These are phyloP conservation scores for Brachypterus glaber DNA, from an alignment of 2,888 invertebrate genomes.

Conservation along the genomic window DNA sequence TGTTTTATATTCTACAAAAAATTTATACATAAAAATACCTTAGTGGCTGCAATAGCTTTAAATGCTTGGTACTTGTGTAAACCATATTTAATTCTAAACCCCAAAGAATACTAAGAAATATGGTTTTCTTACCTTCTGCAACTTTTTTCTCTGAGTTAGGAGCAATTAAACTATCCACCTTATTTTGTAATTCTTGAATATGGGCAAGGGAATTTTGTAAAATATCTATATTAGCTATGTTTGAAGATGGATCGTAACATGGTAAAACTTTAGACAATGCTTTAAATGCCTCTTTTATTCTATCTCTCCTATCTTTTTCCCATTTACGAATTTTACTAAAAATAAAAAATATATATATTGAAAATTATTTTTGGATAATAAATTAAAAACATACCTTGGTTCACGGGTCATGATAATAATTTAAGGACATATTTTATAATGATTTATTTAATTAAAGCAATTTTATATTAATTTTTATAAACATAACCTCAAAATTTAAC, in stretches of 20 bases:
- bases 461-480: not conserved
- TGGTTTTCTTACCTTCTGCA: constrained; percentile 21
- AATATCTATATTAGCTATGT: constrained; percentile 39
- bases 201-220: constrained; percentile 36
- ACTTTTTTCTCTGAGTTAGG: constrained; percentile 19
- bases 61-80: too few relatives aligned
- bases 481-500: not conserved
- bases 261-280: constrained; percentile 44
- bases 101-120: too few relatives aligned
- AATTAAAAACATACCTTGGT: constrained; percentile 11
- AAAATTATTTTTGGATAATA: constrained; percentile 2
- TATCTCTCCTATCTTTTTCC: constrained; percentile 59
- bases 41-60: too few relatives aligned
- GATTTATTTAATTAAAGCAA: not conserved
- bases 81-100: too few relatives aligned
- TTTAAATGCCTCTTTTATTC: constrained; percentile 50
- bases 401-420: constrained; percentile 17
- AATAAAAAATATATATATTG: constrained; percentile 6
- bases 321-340: constrained; percentile 55
- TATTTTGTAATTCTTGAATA: constrained; percentile 37
- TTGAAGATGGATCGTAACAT: constrained; percentile 40
- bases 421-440: too few relatives aligned
- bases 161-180: constrained; percentile 32
- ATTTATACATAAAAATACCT: too few relatives aligned
- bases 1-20: too few relatives aligned